A percentile compares a stretch with the other conserved stretches of the same genome.
phyloP scores from a whole-genome alignment of 2,113 vertebrate species.

The Callospermophilus lateralis region DNA sequence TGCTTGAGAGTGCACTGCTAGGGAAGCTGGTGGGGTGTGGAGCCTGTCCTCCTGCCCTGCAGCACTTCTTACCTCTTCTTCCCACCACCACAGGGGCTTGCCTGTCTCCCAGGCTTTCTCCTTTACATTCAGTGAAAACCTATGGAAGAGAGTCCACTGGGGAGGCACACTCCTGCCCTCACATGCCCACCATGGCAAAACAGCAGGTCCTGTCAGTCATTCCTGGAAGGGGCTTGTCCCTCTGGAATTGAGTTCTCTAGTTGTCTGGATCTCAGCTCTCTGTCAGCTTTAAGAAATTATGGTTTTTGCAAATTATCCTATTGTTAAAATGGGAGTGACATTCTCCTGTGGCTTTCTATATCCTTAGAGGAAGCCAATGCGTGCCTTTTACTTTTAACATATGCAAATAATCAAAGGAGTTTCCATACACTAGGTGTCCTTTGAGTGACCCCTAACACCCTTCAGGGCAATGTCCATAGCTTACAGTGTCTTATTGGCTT shows the following conservation, averaged over 20 bases:
- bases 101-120: neutral
- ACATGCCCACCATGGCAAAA: neutral
- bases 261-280: constrained; percentile 6
- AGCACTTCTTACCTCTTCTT: no score
- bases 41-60: neutral
- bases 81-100: neutral
- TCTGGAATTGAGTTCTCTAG: neutral
- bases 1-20: neutral
- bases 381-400: neutral
- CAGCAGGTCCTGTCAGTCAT: neutral
- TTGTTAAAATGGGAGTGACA: neutral
- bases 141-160: neutral
- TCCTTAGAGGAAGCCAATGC: neutral
- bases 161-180: neutral
- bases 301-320: neutral
- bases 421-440: neutral
- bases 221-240: neutral
- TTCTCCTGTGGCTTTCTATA: neutral
- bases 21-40: neutral
- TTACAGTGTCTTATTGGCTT: rapidly evolving
- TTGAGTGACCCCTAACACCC: neutral
- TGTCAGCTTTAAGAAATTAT: neutral
- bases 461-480: rapidly evolving
- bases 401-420: neutral
- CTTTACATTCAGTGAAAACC: neutral